A percentile compares a stretch with the other conserved stretches of the same genome.
Conservation (phyloP, 2,113 vertebrate genomes). For the Bos javanicus region DNA sequence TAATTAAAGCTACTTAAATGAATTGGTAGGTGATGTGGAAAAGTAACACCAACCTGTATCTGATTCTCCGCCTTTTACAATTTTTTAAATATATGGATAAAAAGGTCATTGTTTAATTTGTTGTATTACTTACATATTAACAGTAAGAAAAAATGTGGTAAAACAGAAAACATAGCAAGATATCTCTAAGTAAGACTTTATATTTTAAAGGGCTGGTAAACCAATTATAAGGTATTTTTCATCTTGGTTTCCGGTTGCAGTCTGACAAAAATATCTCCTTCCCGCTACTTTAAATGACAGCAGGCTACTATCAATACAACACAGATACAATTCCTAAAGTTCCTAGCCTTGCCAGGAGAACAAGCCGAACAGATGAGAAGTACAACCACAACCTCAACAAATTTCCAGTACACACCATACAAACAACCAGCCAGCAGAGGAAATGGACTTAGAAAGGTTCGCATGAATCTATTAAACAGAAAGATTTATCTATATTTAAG, state of each 20-base stretch:
- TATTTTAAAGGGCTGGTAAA: neutral
- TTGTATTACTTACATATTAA: neutral
- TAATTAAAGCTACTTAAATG: neutral
- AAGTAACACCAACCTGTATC: neutral
- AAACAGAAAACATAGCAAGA: neutral
- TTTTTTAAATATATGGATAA: neutral
- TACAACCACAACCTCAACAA: neutral
- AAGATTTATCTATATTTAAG: neutral
- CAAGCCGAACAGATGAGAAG: neutral
- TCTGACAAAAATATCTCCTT: constrained; percentile 17
- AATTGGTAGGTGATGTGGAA: neutral
- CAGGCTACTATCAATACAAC: neutral
- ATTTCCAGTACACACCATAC: neutral
- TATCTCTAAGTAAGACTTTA: constrained; percentile 5
- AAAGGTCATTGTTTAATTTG: neutral
- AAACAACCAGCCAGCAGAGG: neutral
- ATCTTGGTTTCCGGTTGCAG: constrained; percentile 45
- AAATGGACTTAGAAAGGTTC: neutral
- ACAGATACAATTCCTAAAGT: neutral
- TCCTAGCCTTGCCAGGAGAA: neutral
- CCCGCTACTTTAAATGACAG: neutral
- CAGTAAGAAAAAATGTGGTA: neutral
- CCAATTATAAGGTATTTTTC: neutral
- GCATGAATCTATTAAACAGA: neutral
- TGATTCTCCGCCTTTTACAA: neutral